A percentile compares a stretch with the other conserved stretches of the same genome.
Evolutionary conservation across 2,797 vertebrate species (phyloP).

Genomic region (Hypotaenidia philippensis): DNA sequence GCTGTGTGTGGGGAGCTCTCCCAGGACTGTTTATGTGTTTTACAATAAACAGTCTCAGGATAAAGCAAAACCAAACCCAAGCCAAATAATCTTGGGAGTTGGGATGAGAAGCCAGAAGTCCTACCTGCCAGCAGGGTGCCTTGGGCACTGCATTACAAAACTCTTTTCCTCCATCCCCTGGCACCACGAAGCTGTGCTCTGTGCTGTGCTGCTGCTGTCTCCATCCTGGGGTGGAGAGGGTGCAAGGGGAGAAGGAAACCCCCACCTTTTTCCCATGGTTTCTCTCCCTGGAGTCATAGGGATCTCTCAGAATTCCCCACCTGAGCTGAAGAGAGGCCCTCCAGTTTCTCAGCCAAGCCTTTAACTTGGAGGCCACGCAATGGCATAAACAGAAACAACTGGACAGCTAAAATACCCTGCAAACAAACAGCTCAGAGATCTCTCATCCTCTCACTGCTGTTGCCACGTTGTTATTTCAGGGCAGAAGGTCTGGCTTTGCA

Average conservation of each 20-base stretch:
- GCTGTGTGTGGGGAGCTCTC: background rate
- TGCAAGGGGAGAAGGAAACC: background rate
- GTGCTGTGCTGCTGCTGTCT: accelerated
- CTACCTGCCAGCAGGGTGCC: background rate
- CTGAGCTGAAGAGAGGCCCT: background rate
- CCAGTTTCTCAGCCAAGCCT: background rate
- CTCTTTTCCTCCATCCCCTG: background rate
- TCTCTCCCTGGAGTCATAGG: background rate
- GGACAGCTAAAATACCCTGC: background rate
- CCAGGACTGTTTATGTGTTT: background rate
- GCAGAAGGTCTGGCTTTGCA: constrained; percentile 12
- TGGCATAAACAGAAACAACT: background rate
- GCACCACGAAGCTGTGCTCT: accelerated
- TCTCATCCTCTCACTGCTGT: background rate
- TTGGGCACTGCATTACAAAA: accelerated
- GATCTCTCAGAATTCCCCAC: background rate
- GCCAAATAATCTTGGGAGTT: background rate
- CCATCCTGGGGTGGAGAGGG: too few relatives aligned
- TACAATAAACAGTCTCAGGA: background rate
- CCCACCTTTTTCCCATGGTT: background rate
- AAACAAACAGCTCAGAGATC: background rate
- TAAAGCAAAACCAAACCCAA: background rate
- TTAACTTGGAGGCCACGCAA: background rate
- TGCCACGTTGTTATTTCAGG: background rate
- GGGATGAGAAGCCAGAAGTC: background rate